Evolutionary conservation across 1,140 invertebrate genomes (phyloP).

Genomic region (Apis dorsata): DNA sequence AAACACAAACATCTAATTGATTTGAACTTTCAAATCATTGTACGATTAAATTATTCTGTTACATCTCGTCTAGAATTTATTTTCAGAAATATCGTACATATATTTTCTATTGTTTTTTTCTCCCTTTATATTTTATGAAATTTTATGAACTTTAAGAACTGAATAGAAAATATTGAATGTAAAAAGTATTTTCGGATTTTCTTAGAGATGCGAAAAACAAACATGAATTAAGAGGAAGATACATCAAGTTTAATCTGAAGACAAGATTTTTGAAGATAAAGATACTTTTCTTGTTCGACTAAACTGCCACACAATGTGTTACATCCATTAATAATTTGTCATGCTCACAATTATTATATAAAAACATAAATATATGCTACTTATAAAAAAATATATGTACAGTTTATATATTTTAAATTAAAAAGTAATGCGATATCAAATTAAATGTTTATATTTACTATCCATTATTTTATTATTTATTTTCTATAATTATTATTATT

Average conservation of each 20-base stretch:
- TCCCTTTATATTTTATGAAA: neutral
- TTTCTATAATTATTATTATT: neutral
- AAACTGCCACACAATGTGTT: slow-evolving; percentile 74
- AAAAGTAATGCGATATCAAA: slow-evolving; percentile 77
- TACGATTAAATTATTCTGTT: neutral
- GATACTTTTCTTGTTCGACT: slow-evolving; percentile 67
- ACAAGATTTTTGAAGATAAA: slow-evolving; percentile 43
- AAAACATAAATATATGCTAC: slow-evolving; percentile 73
- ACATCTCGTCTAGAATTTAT: neutral
- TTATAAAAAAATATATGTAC: slow-evolving; percentile 75
- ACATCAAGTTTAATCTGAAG: slow-evolving; percentile 1
- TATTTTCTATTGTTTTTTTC: neutral
- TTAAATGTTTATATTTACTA: neutral
- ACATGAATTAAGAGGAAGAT: slow-evolving; percentile 14
- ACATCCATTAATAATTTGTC: slow-evolving; percentile 76
- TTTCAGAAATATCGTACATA: neutral
- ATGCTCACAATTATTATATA: slow-evolving; percentile 75
- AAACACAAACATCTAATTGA: neutral
- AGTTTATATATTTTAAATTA: slow-evolving; percentile 82
- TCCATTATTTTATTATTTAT: neutral
- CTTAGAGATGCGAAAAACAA: slow-evolving; percentile 33
- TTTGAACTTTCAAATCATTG: neutral
- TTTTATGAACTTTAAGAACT: slow-evolving; percentile 61
- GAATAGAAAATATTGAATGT: slow-evolving; percentile 65
- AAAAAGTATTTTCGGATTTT: slow-evolving; percentile 17